Conservation (phyloP, 2,797 vertebrate genomes). For the Helarctos malayanus region DNA sequence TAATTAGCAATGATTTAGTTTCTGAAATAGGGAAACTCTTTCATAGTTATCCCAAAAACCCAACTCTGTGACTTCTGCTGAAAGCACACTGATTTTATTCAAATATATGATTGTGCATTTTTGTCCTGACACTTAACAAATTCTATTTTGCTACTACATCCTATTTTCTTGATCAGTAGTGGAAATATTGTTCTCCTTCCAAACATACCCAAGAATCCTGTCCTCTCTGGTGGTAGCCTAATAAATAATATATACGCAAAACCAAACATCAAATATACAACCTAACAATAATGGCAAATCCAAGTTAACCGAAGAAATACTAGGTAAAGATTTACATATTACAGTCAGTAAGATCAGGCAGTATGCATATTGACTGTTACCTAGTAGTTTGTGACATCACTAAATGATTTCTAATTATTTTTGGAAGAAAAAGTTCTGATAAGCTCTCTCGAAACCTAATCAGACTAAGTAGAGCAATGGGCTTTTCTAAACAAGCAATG, state of each 20-base stretch:
- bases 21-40: not conserved
- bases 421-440: not conserved
- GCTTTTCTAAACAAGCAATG: not conserved
- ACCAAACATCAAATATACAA: not conserved
- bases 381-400: not conserved
- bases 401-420: conserved; percentile 35
- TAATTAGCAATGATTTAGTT: not conserved
- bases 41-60: not conserved
- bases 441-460: not conserved
- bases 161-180: not conserved
- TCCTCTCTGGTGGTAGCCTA: not conserved
- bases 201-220: not conserved
- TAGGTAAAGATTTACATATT: not conserved
- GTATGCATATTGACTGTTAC: not conserved
- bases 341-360: not conserved
- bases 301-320: not conserved
- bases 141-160: not conserved
- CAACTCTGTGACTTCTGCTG: not conserved
- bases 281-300: not conserved
- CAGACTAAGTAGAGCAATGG: not conserved
- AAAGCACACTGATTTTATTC: not conserved
- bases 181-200: not conserved
- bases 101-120: not conserved
- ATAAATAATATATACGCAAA: not conserved
- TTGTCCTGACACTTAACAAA: not conserved